Base-by-base conservation (phyloP, 2,113 vertebrate genomes). In the Notiomystis cincta region DNA sequence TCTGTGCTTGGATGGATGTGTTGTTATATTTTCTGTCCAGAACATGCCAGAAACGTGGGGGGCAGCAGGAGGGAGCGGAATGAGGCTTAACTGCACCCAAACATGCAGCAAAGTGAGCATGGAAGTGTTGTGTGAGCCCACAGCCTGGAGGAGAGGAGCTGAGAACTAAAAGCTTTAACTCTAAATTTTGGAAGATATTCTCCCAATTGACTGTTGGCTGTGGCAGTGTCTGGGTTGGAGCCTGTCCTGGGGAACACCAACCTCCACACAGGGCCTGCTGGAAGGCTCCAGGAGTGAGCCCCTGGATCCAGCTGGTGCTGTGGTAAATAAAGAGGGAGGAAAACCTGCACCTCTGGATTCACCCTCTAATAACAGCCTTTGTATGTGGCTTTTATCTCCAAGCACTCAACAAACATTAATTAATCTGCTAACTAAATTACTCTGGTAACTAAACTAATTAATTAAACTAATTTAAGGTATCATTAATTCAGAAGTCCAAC, bases 381-480 rank as follows among this genome's bases (percentile, higher is more conserved):
- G 60, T 19, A 75, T 25, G 79, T 22, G 48, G 85, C 78, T 96
- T 96, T 96, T 93, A 89, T 95, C 92, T 93, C 85, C 93, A 93
- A 91, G 87, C 4, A 2, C 96, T 95, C 83, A 80, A 93, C 82
- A 96, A 97, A 96, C 89, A 97, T 96, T 96, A 97, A 97, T 97
- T 97, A 96, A 95, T 96, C 95, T 95, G 96, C 94, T 97, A 97
- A 96, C 96, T 95, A 96, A 97, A 97, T 97, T 94, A 95, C 87
- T 96, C 79, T 48, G 60, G 93, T 97, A 97, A 96, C 97, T 94
- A 97, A 96, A 93, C 95, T 97, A 97, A 97, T 97, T 97, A 97
- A 97, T 97, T 97, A 97, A 97, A 87, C 95, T 97, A 96, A 97
- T 97, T 97, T 97, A 96, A 97, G 89, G 95, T 97, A 95, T 97